Base-by-base conservation (phyloP, 2,888 invertebrate genomes). In the Morpho deidamia region DNA sequence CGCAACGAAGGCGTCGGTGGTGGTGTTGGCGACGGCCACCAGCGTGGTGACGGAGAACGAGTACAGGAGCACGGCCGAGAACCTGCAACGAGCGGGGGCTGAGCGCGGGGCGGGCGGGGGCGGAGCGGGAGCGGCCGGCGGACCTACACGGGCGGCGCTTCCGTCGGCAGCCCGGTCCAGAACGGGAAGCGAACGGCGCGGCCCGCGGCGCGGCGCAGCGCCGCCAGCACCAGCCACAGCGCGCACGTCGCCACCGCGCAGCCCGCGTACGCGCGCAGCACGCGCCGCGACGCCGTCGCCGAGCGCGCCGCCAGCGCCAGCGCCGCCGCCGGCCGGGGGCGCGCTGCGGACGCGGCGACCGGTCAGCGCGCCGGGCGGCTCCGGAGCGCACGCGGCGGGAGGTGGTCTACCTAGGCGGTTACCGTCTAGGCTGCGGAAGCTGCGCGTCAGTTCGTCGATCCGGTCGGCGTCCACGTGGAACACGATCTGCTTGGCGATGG, bases 21-120 rank as follows among this genome's bases (percentile, higher is more conserved):
- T 85, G 14, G 88, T 89, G 64, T 88, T 88, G n/a, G 85, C 87
- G 45, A 88, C 73, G 37, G 81, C 88, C 34, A 85, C 82, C 52
- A 88, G 67, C n/a, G 86, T 74, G 1, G 83, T 87, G 44, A 78
- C 81, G 67, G 78, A 80, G 71, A 76, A 83, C 44, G 87, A 81
- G 65, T 87, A 88, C 52, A 75, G 45, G 58, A 86, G 65, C 51
- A 80, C 72, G 44, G 65, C 33, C 5, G 59, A 54, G 58, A 88
- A 87, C 58, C 87, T 86, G 65, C 32, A 8, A 9, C 9, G 9
- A n/a, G 39, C 11, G 11, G 7, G n/a, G 8, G n/a, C 10, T 35
- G 5, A 34, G 7, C 3, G 34, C 41, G 23, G 35, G 37, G 8
- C 39, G 11, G 34, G 8, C 10, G 40, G 8, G 32, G 37, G 43